Evolutionary conservation across 2,797 vertebrate species (phyloP).

Genomic region (Paedocypris micromegethes): DNA sequence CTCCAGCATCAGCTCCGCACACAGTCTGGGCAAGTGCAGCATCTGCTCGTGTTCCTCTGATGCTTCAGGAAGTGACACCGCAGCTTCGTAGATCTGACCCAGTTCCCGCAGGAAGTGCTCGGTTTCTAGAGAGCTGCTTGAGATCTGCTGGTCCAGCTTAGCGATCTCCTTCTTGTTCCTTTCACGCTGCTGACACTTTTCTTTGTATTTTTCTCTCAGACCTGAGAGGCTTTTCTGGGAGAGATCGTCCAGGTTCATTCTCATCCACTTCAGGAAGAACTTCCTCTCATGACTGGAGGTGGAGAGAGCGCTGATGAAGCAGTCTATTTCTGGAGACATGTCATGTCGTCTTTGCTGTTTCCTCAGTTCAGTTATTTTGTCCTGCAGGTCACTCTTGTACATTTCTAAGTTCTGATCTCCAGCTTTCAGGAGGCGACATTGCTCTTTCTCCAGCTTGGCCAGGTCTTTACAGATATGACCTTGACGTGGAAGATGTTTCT

Average conservation of each 20-base stretch:
- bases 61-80: conserved; percentile 54
- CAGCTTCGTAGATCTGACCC: conserved; percentile 75
- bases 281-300: conserved; percentile 51
- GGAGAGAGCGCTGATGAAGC: conserved; percentile 64
- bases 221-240: conserved; percentile 51
- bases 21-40: conserved; percentile 62
- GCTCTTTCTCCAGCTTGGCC: conserved; percentile 67
- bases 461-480: conserved; percentile 64
- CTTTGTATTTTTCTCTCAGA: conserved; percentile 58
- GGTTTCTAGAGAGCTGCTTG: conserved; percentile 67
- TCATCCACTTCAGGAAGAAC: conserved; percentile 76
- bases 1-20: conserved; percentile 64
- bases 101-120: conserved; percentile 77
- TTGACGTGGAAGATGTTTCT: conserved; percentile 65
- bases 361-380: conserved; percentile 47
- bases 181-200: conserved; percentile 45
- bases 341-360: conserved; percentile 53
- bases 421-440: conserved; percentile 56
- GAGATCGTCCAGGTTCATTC: conserved; percentile 65
- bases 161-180: conserved; percentile 53
- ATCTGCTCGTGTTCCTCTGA: conserved; percentile 49
- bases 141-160: conserved; percentile 57
- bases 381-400: conserved; percentile 56
- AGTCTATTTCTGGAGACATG: conserved; percentile 54
- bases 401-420: conserved; percentile 51